Evolutionary conservation across 2,113 vertebrate genomes (phyloP).

Genomic region (Synchiropus splendidus): DNA sequence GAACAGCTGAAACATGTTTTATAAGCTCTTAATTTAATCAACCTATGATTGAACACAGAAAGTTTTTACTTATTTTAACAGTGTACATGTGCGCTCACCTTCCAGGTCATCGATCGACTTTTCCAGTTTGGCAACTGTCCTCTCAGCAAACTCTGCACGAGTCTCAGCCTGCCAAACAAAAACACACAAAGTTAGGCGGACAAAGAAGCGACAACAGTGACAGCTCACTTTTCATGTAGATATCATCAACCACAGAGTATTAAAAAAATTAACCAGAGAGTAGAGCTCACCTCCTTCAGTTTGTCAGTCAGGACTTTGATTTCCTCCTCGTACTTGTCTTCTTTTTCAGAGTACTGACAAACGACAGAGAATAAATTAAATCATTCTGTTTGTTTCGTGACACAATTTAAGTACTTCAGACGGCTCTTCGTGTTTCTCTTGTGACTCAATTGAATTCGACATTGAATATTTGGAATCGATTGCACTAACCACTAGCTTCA

Average conservation of each 20-base stretch:
- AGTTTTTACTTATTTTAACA: too few relatives aligned
- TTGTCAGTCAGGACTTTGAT: constrained; percentile 97
- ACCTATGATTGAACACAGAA: too few relatives aligned
- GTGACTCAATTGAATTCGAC: too few relatives aligned
- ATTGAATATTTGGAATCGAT: too few relatives aligned
- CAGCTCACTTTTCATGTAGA: constrained; percentile 8
- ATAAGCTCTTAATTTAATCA: too few relatives aligned
- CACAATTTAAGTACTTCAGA: background rate
- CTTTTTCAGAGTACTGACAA: constrained; percentile 94
- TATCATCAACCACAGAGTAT: too few relatives aligned
- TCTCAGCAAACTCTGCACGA: constrained; percentile 94
- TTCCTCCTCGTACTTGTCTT: constrained; percentile 98
- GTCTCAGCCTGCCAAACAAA: constrained; percentile 83
- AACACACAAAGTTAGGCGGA: constrained; percentile 7
- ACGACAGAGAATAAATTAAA: constrained; percentile 21
- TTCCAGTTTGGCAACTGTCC: constrained; percentile 96
- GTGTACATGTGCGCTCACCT: too few relatives aligned
- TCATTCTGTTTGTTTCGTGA: too few relatives aligned
- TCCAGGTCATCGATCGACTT: constrained; percentile 97
- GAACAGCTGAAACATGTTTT: constrained; percentile 7
- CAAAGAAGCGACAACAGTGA: background rate
- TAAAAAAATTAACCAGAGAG: background rate
- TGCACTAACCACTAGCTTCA: too few relatives aligned
- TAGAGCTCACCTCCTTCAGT: constrained; percentile 86
- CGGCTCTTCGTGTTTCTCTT: background rate